Percentiles rank a stretch among this genome's conserved stretches.
Conservation (phyloP, 2,113 vertebrate species). For the Pagrus major region DNA sequence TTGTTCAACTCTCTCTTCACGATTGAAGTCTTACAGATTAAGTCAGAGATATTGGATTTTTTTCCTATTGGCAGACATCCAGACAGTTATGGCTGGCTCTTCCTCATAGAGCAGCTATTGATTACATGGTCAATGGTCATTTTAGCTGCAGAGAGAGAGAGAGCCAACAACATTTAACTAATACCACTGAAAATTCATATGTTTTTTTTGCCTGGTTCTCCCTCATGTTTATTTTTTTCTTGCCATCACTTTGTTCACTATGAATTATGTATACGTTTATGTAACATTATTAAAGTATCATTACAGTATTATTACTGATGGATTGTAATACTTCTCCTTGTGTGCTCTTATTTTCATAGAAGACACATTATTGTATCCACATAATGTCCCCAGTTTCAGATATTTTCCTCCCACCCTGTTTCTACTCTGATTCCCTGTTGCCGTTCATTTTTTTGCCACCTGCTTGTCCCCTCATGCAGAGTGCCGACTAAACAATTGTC, state of each 20-base stretch:
- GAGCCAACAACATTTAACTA: background rate
- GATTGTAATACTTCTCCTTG: background rate
- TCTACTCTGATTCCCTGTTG: constrained; percentile 23
- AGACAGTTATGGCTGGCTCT: constrained; percentile 27
- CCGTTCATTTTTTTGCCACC: constrained; percentile 46
- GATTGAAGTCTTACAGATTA: constrained; percentile 5
- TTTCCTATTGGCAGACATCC: constrained; percentile 25
- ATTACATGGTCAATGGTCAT: constrained; percentile 30
- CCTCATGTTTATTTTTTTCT: background rate
- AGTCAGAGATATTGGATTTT: constrained; percentile 28
- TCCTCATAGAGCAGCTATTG: constrained; percentile 28
- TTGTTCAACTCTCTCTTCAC: constrained; percentile 10
- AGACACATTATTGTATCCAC: background rate
- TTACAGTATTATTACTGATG: background rate
- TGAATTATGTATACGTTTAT: background rate
- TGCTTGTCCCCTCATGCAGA: constrained; percentile 33
- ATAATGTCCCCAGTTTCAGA: background rate
- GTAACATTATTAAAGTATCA: background rate
- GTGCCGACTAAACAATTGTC: constrained; percentile 10
- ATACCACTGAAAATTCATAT: background rate
- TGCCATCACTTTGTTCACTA: background rate
- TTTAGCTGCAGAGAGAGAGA: background rate
- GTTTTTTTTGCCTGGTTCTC: background rate
- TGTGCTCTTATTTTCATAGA: background rate
- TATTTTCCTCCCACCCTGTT: constrained; percentile 21